Evolutionary conservation across 2,797 vertebrate species (phyloP), one percentile per base, ranked within the genome.

Genomic region (Odontamblyopus lacepedii): DNA sequence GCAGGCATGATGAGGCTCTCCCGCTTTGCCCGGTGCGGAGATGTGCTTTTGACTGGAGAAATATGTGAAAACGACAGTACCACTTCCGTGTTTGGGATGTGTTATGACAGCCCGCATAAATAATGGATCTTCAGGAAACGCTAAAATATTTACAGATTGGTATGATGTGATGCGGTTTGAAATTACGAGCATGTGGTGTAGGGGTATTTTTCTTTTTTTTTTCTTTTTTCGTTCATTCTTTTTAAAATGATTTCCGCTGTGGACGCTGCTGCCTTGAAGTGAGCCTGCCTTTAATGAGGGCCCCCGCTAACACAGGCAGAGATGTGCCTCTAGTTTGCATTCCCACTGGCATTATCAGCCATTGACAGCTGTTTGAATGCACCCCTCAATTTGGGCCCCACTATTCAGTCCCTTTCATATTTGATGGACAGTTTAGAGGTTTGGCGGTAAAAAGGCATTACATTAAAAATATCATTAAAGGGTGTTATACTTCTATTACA

Each of bases 121-220:
- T 88, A 88, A 89, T 88, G 72, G 55, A 83, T 80, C 73, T 74
- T 70, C 71, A 81, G 72, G 78, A 88, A 85, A 80, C 69, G 71
- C 65, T 87, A 72, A 87, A 88, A 89, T 86, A 91, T 89, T 89
- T 84, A 88, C 81, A 71, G 65, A 83, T 87, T 84, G 82, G 74
- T 65, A 72, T 56, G 75, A 77, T 80, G 62, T 72, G 75, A 74
- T 63, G 65, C 27, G 27, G 48, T 67, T 53, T 67, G 65, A 67
- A 53, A 53, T 67, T 8, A 50, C 12, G 63, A 48, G 63, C 75
- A 18, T 72, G 69, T 32, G 67, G 15, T 61, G 30, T 69, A 30
- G 26, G n/a, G 50, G 7, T 73, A 38, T 62, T 48, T 38, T 44
- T 53, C 6, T 35, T 30, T 56, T 41, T 44, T 56, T 70, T 63